These are phyloP conservation scores for Struthidea cinerea DNA, from an alignment of 2,113 vertebrate genomes.

Conservation along the genomic window DNA sequence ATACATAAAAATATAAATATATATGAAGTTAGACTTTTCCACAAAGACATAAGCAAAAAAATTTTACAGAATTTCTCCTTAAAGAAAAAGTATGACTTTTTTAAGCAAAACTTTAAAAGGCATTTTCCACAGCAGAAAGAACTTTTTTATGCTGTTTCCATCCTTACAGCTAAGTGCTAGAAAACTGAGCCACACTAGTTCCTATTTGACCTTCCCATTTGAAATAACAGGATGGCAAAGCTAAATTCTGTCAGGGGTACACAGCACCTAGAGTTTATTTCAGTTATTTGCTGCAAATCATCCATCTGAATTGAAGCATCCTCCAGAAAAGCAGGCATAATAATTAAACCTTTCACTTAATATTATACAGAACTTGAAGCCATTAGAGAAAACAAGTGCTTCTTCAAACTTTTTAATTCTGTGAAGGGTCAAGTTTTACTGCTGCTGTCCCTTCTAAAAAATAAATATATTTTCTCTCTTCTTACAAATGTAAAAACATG, in stretches of 20 bases:
- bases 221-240: neutral
- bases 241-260: neutral
- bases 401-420: neutral
- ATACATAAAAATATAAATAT: neutral
- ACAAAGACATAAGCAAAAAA: neutral
- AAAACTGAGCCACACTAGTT: neutral
- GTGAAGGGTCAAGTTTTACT: neutral
- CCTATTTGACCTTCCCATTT: neutral
- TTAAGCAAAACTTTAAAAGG: neutral
- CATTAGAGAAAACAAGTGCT: neutral
- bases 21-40: neutral
- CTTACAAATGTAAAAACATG: neutral
- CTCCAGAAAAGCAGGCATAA: neutral
- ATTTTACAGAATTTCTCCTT: neutral
- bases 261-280: neutral
- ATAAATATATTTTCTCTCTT: neutral
- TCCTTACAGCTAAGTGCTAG: neutral
- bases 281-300: neutral
- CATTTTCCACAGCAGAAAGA: neutral
- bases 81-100: neutral
- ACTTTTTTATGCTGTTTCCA: neutral
- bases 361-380: neutral
- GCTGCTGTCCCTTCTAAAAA: neutral
- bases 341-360: neutral
- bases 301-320: neutral